Percentiles rank a stretch among this genome's conserved stretches.
Evolutionary conservation across 2,113 vertebrate species (phyloP).

Genomic region (Platanista minor): DNA sequence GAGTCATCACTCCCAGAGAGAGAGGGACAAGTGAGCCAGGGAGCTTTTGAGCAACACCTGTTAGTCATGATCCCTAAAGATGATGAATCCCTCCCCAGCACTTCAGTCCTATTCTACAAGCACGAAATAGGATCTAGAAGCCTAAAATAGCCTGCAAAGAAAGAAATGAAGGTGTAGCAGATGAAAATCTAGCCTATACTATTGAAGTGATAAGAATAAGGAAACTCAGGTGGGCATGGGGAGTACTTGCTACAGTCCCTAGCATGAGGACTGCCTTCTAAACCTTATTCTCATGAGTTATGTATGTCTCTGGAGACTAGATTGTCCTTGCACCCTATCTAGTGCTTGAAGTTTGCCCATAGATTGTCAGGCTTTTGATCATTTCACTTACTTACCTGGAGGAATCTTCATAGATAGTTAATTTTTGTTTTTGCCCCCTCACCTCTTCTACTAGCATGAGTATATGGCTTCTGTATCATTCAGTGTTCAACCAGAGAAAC

Average conservation of each 20-base stretch:
- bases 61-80: not conserved
- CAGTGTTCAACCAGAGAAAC: not conserved
- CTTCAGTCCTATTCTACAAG: not conserved
- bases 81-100: not conserved
- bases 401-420: not conserved
- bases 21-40: not conserved
- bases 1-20: not conserved
- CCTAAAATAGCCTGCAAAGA: not conserved
- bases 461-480: not conserved
- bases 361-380: not conserved
- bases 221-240: not conserved
- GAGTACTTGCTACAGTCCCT: too few species aligned
- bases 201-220: not conserved
- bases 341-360: not conserved
- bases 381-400: not conserved
- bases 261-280: not conserved
- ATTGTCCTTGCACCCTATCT: not conserved
- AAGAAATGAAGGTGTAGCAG: not conserved
- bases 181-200: not conserved
- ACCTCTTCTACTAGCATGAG: not conserved
- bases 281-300: not conserved
- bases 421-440: not conserved
- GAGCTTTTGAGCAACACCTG: not conserved
- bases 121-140: not conserved
- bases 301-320: not conserved